Conservation (phyloP, 1,140 invertebrate genomes). For the Heliothis subflexa region DNA sequence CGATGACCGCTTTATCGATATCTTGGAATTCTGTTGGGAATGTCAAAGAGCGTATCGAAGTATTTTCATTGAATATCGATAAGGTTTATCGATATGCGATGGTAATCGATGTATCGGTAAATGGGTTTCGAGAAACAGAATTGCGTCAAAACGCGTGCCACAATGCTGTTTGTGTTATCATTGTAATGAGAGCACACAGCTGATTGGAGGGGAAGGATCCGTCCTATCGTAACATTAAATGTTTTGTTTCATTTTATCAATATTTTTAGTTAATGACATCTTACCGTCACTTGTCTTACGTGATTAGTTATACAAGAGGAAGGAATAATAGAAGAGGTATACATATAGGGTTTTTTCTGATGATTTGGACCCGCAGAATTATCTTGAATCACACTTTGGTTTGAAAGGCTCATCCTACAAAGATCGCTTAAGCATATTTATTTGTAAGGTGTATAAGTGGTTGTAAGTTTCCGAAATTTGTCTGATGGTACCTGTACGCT, state of each 20-base stretch:
- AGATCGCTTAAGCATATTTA: too few species aligned
- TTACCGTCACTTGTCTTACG: too few species aligned
- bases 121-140: conserved; percentile 1
- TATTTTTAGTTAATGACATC: too few species aligned
- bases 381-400: too few species aligned
- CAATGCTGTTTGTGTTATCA: conserved; percentile 37
- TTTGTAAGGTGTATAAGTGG: too few species aligned
- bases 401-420: too few species aligned
- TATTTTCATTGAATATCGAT: conserved; percentile 32
- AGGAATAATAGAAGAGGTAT: too few species aligned
- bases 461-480: too few species aligned
- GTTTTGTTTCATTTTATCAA: not conserved
- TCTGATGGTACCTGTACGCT: too few species aligned
- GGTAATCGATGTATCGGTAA: conserved; percentile 2
- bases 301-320: too few species aligned
- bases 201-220: not conserved
- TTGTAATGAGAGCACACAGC: conserved; percentile 14
- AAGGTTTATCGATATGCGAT: conserved; percentile 14
- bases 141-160: conserved; percentile 9
- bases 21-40: not conserved
- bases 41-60: conserved; percentile 10
- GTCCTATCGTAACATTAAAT: not conserved
- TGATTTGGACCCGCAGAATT: too few species aligned
- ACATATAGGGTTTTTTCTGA: too few species aligned
- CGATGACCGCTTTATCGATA: not conserved